Evolutionary conservation across 1,140 invertebrate genomes (phyloP).

Genomic region (Drosophila pachea): DNA sequence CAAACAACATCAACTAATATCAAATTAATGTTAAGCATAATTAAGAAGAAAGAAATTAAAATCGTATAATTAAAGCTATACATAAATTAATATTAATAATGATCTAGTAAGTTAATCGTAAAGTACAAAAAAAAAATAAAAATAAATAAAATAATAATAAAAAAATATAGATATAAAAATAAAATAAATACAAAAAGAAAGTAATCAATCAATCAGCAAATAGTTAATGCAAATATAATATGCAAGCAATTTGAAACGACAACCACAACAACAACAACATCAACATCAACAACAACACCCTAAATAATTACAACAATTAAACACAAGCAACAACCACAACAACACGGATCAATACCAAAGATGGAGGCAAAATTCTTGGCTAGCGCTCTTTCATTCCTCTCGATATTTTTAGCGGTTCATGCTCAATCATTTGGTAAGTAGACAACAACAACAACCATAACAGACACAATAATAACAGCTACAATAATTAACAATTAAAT

Average conservation of each 20-base stretch:
- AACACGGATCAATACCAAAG: constrained; percentile 79
- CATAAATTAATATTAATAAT: constrained; percentile 68
- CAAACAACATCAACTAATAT: constrained; percentile 70
- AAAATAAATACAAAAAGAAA: constrained; percentile 34
- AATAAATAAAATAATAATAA: constrained; percentile 46
- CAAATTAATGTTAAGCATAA: constrained; percentile 70
- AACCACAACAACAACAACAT: constrained; percentile 40
- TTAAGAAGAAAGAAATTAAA: constrained; percentile 46
- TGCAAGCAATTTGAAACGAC: constrained; percentile 62
- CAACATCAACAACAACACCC: constrained; percentile 27
- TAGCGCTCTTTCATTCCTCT: constrained; percentile 79
- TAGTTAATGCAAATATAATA: constrained; percentile 66
- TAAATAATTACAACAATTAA: constrained; percentile 49
- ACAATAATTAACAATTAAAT: constrained; percentile 19
- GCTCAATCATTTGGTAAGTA: constrained; percentile 77
- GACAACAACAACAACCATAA: constrained; percentile 31
- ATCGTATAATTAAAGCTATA: constrained; percentile 42
- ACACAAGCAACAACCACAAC: constrained; percentile 46
- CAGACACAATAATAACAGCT: constrained; percentile 33
- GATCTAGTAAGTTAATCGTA: constrained; percentile 73
- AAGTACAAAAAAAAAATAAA: constrained; percentile 64
- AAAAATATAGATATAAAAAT: constrained; percentile 31
- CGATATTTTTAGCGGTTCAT: constrained; percentile 79
- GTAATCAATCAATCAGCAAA: constrained; percentile 58
- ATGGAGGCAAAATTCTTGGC: constrained; percentile 79